Conservation (phyloP, 2,888 invertebrate genomes). For the Plutella xylostella region DNA sequence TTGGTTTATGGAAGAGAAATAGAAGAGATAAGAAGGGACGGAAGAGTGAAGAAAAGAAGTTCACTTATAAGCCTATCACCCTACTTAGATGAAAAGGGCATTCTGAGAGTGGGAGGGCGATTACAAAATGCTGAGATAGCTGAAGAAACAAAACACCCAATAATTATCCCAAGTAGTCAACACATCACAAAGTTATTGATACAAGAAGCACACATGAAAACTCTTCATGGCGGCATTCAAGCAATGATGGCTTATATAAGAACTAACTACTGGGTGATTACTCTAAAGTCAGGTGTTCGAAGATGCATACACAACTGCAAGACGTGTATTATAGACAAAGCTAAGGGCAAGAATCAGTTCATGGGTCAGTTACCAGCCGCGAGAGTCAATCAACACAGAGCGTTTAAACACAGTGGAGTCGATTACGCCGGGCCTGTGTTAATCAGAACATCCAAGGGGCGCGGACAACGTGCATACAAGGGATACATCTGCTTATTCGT, state of each 20-base stretch:
- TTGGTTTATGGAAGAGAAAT: background rate
- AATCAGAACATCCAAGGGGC: slow-evolving; percentile 1
- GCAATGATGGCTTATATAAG: slow-evolving; percentile 13
- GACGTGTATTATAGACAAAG: background rate
- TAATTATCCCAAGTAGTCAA: slow-evolving; percentile 4
- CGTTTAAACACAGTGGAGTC: slow-evolving; percentile 4
- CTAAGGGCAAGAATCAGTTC: background rate
- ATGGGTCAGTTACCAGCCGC: slow-evolving; percentile 5
- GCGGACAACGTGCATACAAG: slow-evolving; percentile 6
- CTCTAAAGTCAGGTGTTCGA: background rate
- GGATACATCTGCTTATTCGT: slow-evolving; percentile 10
- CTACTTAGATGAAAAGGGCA: background rate
- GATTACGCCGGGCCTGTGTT: slow-evolving; percentile 9
- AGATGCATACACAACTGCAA: background rate
- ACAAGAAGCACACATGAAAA: slow-evolving; percentile 15
- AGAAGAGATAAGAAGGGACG: background rate
- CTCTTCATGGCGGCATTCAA: slow-evolving; percentile 17
- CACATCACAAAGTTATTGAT: slow-evolving; percentile 15
- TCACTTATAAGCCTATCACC: background rate
- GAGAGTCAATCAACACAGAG: background rate
- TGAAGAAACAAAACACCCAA: background rate
- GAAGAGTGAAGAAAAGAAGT: background rate
- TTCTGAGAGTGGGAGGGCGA: slow-evolving; percentile 6
- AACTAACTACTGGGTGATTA: slow-evolving; percentile 7
- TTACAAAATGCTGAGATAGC: background rate